A percentile compares a stretch with the other conserved stretches of the same genome.
phyloP scores from a whole-genome alignment of 2,113 vertebrate species.

The Etheostoma spectabile region DNA sequence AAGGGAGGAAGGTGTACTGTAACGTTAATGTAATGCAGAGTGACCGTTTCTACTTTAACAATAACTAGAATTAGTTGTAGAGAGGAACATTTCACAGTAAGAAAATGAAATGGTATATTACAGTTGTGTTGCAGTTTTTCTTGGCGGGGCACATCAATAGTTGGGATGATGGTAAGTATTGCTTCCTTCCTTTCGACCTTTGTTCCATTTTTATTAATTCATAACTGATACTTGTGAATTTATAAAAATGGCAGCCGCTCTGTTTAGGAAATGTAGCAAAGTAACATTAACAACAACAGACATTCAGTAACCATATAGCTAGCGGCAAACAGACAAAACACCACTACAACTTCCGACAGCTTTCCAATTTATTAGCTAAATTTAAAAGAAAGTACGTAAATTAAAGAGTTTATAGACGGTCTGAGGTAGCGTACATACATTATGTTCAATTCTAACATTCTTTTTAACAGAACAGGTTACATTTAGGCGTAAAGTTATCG shows the following conservation, averaged over 20 bases:
- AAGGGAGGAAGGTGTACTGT: too few species aligned
- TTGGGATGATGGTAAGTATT: constrained; percentile 59
- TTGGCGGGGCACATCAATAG: not conserved
- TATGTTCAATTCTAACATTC: not conserved
- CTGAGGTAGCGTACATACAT: not conserved
- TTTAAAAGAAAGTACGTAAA: not conserved
- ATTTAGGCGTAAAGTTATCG: too few species aligned
- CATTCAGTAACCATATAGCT: not conserved
- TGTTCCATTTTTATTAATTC: not conserved
- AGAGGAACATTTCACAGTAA: not conserved
- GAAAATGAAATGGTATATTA: not conserved
- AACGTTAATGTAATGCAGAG: too few species aligned
- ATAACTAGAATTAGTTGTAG: not conserved
- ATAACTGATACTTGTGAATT: not conserved
- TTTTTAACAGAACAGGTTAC: not conserved
- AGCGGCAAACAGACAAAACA: not conserved
- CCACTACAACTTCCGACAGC: not conserved
- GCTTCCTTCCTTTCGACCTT: not conserved
- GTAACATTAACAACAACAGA: not conserved
- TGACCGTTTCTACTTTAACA: too few species aligned
- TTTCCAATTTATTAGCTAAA: not conserved
- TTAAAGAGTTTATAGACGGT: not conserved
- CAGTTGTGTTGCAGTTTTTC: not conserved
- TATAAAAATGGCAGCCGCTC: not conserved
- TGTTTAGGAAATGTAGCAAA: not conserved